Evolutionary conservation across 2,888 invertebrate species (phyloP).

Genomic region (Strigamia transsilvanica): DNA sequence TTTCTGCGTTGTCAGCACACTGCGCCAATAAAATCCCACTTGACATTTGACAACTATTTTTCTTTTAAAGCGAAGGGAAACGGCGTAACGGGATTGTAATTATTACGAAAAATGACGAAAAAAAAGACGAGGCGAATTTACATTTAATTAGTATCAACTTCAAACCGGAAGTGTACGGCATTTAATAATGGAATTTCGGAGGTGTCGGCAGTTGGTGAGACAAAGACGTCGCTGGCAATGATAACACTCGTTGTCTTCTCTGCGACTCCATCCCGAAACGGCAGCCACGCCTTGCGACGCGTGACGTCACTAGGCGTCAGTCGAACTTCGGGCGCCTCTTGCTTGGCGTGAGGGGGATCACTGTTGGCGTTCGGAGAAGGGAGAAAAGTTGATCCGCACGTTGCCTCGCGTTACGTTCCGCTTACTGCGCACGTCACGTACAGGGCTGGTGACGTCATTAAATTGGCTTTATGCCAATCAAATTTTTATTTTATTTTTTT

Average conservation of each 20-base stretch:
- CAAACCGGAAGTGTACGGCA: no score
- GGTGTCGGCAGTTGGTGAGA: background rate
- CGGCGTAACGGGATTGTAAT: background rate
- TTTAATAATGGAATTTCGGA: no score
- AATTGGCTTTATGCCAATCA: slow-evolving; percentile 17
- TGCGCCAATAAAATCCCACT: slow-evolving; percentile 20
- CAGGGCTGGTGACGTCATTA: slow-evolving; percentile 2
- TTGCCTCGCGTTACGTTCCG: slow-evolving; percentile 26
- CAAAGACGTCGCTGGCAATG: slow-evolving; percentile 24
- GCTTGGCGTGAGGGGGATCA: slow-evolving; percentile 26
- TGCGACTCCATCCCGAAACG: background rate
- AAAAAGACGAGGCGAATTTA: no score
- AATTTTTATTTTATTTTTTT: background rate
- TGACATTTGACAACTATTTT: slow-evolving; percentile 34
- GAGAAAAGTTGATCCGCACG: slow-evolving; percentile 21
- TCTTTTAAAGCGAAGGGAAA: background rate
- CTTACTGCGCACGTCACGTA: slow-evolving; percentile 27
- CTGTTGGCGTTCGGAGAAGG: background rate
- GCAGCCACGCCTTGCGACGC: slow-evolving; percentile 4
- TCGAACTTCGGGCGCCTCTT: slow-evolving; percentile 15
- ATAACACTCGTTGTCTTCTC: background rate
- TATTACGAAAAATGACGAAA: background rate
- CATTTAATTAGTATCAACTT: no score
- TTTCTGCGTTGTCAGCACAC: slow-evolving; percentile 15
- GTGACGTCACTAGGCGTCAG: background rate